Evolutionary conservation across 2,113 vertebrate genomes (phyloP), one percentile per base, ranked within the genome.

Genomic region (Trematocara stigmaticum): DNA sequence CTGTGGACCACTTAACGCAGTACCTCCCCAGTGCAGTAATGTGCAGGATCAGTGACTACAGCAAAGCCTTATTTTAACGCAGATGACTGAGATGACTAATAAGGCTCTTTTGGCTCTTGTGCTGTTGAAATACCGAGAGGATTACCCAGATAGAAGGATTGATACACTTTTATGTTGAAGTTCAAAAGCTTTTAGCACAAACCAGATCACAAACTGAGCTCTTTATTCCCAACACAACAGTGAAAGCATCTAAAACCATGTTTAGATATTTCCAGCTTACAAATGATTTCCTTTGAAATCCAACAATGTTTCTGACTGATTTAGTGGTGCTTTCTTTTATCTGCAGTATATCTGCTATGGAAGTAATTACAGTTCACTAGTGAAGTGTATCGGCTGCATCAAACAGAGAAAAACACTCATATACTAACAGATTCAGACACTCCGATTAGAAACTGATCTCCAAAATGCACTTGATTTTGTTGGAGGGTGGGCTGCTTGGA

Each of bases 261-360:
- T 80, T 31, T 10, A 79, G 0, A 56, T 45, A 40, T 42, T 45
- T 31, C 9, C 5, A 10, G 38, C 13, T 10, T 1, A 3, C 16
- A 31, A n/a, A 15, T 16, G 34, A 55, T 40, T 38, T 64, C 18
- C 31, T 64, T 20, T 38, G 59, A 38, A 49, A 47, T 49, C 42
- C 42, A 49, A 3, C 20, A 47, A 5, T 76, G 42, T 29, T 29
- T 76, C 3, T 11, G 15, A 16, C 23, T 74, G 40, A 8, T 10
- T 26, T 0, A 29, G 69, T 2, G 6, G 15, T 11, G 42, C 0
- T 76, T 76, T 49, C 26, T 12, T 34, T 76, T 34, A 7, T 0
- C 45, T 7, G 23, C 23, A 74, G 40, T 29, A 16, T 29, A 38
- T 64, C 59, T 64, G 0, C 13, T 18, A 15, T 49, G 9, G 15